Evolutionary conservation across 2,797 vertebrate genomes (phyloP).

Genomic region (Enteromius viviparus): DNA sequence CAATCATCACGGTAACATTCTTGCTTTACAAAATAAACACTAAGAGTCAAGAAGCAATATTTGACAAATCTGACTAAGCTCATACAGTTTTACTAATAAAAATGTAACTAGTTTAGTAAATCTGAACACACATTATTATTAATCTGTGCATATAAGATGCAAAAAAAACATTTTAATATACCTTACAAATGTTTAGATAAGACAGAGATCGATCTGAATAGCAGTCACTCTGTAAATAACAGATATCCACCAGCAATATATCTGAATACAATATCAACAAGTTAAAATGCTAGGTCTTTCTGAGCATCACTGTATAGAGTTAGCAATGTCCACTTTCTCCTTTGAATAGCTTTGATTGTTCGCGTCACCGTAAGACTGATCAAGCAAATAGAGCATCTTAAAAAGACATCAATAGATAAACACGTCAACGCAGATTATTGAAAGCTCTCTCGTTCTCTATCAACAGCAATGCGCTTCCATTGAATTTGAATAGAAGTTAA

Average conservation of each 20-base stretch:
- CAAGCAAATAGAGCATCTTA: background rate
- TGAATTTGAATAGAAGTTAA: slow-evolving; percentile 29
- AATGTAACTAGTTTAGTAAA: slow-evolving; percentile 11
- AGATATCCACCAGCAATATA: slow-evolving; percentile 12
- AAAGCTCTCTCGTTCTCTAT: slow-evolving; percentile 3
- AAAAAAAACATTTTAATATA: slow-evolving; percentile 15
- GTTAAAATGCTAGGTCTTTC: slow-evolving; percentile 1
- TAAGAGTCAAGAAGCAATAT: slow-evolving; percentile 22
- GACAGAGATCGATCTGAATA: slow-evolving; percentile 16
- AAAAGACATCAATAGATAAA: slow-evolving; percentile 5
- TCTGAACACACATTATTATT: background rate
- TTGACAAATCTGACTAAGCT: slow-evolving; percentile 4
- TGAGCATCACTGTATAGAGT: background rate
- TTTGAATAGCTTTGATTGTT: background rate
- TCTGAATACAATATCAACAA: slow-evolving; percentile 26
- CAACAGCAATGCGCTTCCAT: background rate
- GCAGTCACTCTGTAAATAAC: background rate
- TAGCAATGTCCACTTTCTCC: background rate
- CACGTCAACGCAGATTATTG: background rate
- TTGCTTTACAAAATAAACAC: slow-evolving; percentile 16
- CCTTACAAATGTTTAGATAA: background rate
- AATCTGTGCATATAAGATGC: slow-evolving; percentile 15
- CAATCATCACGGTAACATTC: slow-evolving; percentile 19
- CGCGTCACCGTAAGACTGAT: background rate
- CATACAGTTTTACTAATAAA: slow-evolving; percentile 19